Conservation (phyloP, 2,888 invertebrate genomes). For the Clivina fossor region DNA sequence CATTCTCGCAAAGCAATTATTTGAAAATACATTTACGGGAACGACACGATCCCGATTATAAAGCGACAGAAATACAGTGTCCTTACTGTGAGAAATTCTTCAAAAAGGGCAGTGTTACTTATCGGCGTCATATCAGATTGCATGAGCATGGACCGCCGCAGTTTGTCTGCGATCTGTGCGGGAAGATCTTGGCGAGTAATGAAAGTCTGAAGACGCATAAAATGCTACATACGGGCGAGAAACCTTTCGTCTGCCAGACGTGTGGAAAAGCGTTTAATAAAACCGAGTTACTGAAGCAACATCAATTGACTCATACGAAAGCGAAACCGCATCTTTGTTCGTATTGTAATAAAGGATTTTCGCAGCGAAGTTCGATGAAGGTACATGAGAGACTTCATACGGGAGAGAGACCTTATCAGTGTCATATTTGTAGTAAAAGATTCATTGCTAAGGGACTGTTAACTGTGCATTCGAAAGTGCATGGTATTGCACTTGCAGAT, state of each 20-base stretch:
- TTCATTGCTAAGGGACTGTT: constrained; percentile 57
- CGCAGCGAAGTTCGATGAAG: constrained; percentile 57
- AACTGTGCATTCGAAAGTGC: constrained; percentile 55
- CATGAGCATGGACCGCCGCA: neutral
- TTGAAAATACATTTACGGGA: constrained; percentile 1
- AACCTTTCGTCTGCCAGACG: constrained; percentile 17
- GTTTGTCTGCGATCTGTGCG: neutral
- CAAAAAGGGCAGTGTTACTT: neutral
- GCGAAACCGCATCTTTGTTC: constrained; percentile 25
- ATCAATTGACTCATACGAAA: constrained; percentile 40
- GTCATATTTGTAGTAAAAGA: constrained; percentile 57
- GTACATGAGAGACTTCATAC: constrained; percentile 58
- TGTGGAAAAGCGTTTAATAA: constrained; percentile 27
- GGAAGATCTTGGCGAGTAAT: neutral
- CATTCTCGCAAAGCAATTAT: constrained; percentile 6
- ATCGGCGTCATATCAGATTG: neutral
- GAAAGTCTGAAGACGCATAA: neutral
- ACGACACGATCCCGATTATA: constrained; percentile 24
- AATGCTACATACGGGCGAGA: constrained; percentile 5
- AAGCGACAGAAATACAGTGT: constrained; percentile 1
- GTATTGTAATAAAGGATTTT: constrained; percentile 53
- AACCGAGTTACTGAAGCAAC: constrained; percentile 19
- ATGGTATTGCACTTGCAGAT: constrained; percentile 38
- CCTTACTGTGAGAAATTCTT: neutral
- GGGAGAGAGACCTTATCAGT: constrained; percentile 57